Percentiles rank a stretch among this genome's conserved stretches.
Evolutionary conservation across 2,888 invertebrate species (phyloP).

Genomic region (Sceliomorpha sp.): DNA sequence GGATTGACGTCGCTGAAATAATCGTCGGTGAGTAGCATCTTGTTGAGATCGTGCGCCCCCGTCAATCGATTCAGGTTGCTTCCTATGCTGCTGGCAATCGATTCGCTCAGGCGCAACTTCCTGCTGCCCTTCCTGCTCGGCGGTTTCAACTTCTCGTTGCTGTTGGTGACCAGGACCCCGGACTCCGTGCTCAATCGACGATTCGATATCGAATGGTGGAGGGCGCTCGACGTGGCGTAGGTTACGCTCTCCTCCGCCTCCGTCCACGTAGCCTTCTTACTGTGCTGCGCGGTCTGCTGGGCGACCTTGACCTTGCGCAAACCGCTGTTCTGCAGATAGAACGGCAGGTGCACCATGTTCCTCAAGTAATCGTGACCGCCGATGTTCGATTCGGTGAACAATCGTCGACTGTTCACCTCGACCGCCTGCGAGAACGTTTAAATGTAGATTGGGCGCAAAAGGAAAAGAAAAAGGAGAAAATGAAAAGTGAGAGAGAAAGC

Average conservation of each 20-base stretch:
- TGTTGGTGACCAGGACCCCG: conserved; percentile 89
- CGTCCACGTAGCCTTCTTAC: conserved; percentile 76
- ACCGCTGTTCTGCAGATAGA: conserved; percentile 98
- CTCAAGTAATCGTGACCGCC: conserved; percentile 96
- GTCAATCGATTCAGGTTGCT: conserved; percentile 90
- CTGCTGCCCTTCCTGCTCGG: conserved; percentile 84
- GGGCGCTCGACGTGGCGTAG: conserved; percentile 78
- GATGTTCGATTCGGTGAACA: conserved; percentile 94
- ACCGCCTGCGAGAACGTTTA: conserved; percentile 92
- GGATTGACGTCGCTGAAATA: conserved; percentile 99
- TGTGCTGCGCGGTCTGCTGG: conserved; percentile 87
- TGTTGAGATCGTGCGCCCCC: conserved; percentile 88
- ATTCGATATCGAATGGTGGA: conserved; percentile 84
- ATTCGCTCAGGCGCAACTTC: conserved; percentile 91
- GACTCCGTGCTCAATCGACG: conserved; percentile 90
- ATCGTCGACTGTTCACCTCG: conserved; percentile 91
- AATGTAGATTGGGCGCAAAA: too few species aligned
- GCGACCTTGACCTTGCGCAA: conserved; percentile 93
- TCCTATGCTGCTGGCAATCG: conserved; percentile 94
- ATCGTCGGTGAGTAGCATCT: conserved; percentile 96
- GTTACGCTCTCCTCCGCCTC: conserved; percentile 82
- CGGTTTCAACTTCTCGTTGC: conserved; percentile 88
- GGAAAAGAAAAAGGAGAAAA: too few species aligned
- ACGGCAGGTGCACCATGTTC: conserved; percentile 98
- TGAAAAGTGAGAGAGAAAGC: too few species aligned